phyloP scores from a whole-genome alignment of 2,888 invertebrate genomes.

The Dermolepida albohirtum region DNA sequence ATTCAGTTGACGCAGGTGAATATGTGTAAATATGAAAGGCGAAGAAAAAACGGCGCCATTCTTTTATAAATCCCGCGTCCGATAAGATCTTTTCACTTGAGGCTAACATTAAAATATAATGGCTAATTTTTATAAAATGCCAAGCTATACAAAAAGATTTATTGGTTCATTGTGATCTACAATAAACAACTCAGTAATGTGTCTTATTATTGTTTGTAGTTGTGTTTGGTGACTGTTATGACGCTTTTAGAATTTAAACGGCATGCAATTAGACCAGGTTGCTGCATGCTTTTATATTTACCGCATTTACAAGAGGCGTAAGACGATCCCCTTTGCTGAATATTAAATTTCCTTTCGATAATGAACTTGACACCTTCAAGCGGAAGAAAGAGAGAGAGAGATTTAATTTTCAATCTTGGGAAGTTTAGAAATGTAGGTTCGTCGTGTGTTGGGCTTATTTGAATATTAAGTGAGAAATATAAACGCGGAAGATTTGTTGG shows the following conservation, averaged over 20 bases:
- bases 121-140: conserved; percentile 22
- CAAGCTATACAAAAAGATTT: conserved; percentile 11
- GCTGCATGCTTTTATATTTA: conserved; percentile 16
- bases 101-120: conserved; percentile 34
- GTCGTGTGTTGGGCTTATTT: not conserved
- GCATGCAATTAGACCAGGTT: conserved; percentile 22
- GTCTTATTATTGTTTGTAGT: conserved; percentile 16
- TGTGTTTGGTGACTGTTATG: conserved; percentile 6
- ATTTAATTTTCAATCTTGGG: not conserved
- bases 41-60: conserved; percentile 22
- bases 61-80: conserved; percentile 7
- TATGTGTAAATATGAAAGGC: conserved; percentile 13
- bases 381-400: not conserved
- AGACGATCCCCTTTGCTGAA: conserved; percentile 20
- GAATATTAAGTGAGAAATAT: not conserved
- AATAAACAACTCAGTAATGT: conserved; percentile 30
- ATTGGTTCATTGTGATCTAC: conserved; percentile 28
- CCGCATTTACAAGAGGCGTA: not conserved
- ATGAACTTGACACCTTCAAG: conserved; percentile 23
- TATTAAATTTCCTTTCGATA: conserved; percentile 27
- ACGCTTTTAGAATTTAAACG: conserved; percentile 28
- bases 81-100: conserved; percentile 26
- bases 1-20: conserved; percentile 21
- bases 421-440: not conserved
- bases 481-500: too few species aligned